Evolutionary conservation across 1,140 invertebrate genomes (phyloP), one percentile per base, ranked within the genome.

Genomic region (Nylanderia fulva): DNA sequence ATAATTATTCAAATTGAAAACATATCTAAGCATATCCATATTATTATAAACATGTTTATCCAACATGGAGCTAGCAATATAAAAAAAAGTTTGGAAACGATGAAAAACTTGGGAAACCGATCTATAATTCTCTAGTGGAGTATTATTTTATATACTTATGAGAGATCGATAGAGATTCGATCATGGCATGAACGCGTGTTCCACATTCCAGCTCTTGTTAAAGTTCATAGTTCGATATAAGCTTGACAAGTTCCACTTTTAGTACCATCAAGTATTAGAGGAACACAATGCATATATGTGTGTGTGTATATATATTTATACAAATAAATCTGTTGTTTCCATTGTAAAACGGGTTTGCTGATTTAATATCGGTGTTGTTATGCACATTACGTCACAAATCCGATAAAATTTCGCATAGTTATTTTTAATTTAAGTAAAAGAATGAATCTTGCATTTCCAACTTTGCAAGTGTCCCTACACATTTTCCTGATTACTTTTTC

Each of bases 111-210:
- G 39, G 63, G 56, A 29, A 45, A 76, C 21, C 36, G 21, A 61
- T 29, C 27, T 36, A 15, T 29, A 42, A 60, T 63, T 63, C 18
- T 6, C 36, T 61, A 1, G 33, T 27, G 8, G 13, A 15, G 29
- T 15, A 36, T 48, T 48, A 48, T 7, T 39, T 7, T 39, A 13
- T 42, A 75, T n/a, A 11, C 15, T 61, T 60, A 42, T 27, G 3
- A 75, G 58, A 75, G 39, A 75, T 63, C 18, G 18, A 76, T 63
- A 36, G 15, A 21, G 15, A 21, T 63, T 76, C 36, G 56, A 76
- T 60, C 54, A 8, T 6, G 15, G 61, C 24, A 29, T 29, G 42
- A 72, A 61, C 24, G 8, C 56, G 3, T 21, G 39, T 39, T 45
- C 18, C 24, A 60, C 15, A 24, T 75, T 75, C 24, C 45, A 13